Base-by-base conservation (phyloP, 2,888 invertebrate species). In the Erpobdella octoculata region DNA sequence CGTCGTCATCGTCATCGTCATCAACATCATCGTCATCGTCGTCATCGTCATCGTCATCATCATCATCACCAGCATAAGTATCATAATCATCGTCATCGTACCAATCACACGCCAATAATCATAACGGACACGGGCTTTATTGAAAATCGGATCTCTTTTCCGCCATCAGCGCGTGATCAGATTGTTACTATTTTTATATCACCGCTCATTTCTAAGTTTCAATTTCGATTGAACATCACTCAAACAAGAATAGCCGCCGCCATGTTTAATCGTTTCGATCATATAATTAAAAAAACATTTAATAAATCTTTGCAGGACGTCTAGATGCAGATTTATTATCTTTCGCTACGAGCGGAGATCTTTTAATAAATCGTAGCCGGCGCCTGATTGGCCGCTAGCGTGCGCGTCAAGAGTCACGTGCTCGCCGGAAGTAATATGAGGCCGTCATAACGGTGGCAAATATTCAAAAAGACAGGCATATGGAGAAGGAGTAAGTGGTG, bases 61-160 rank as follows among this genome's bases (percentile, higher is more conserved):
- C 2, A 64, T 64, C 64, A 64, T 59, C 25, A 31, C 31, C 61
- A 59, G n/a, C 61, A 59, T n/a, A n/a, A n/a, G n/a, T n/a, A n/a
- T n/a, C n/a, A n/a, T n/a, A n/a, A n/a, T n/a, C n/a, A n/a, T n/a
- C 46, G 46, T 46, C 53, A 25, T 28, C 53, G 28, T n/a, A 28
- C 28, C 62, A 62, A 62, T 35, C 33, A 18, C 31, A 62, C 33
- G 33, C n/a, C 33, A 28, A 62, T 35, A 62, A 33, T n/a, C 62
- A 28, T n/a, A 31, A 21, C 33, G 12, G 6, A 61, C n/a, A 62
- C 18, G 12, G n/a, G 28, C 28, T 53, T 53, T n/a, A 53, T 53
- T 28, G 53, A 53, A 53, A 53, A 53, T 53, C 53, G 53, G 53
- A 53, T 53, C 53, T 53, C 53, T 21, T 28, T 53, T 53, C 53